Percentiles rank a stretch among this genome's conserved stretches.
Evolutionary conservation across 2,797 vertebrate species (phyloP).

Genomic region (Hipposideros larvatus): DNA sequence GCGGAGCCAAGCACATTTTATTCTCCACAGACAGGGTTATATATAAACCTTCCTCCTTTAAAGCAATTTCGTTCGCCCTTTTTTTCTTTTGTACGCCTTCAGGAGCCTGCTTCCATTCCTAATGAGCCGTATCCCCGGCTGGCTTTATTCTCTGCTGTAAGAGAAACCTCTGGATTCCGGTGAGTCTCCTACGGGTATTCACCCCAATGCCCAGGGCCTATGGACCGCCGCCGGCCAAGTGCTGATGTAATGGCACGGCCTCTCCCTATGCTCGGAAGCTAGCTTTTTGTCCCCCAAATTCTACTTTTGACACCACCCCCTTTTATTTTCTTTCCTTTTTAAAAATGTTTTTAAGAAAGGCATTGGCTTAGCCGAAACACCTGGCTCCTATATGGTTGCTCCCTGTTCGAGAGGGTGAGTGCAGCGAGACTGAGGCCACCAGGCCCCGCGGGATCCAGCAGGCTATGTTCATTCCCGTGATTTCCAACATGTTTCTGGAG

Average conservation of each 20-base stretch:
- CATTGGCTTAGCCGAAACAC: background rate
- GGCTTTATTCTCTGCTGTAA: conserved; percentile 13
- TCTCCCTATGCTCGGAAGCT: background rate
- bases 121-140: background rate
- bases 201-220: background rate
- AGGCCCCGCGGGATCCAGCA: background rate
- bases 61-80: conserved; percentile 30
- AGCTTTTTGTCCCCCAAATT: background rate
- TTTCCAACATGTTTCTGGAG: background rate
- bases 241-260: background rate
- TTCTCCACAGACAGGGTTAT: background rate
- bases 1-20: background rate
- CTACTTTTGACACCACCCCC: background rate
- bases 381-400: background rate
- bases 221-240: background rate
- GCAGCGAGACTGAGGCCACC: background rate
- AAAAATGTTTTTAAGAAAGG: background rate
- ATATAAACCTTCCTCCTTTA: conserved; percentile 49
- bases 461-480: background rate
- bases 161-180: background rate
- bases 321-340: background rate
- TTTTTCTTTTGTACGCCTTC: conserved; percentile 24
- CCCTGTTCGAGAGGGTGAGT: background rate
- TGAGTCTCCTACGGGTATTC: background rate
- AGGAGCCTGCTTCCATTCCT: conserved; percentile 18